Conservation (phyloP, 2,797 vertebrate species). For the Gymnocypris eckloni region DNA sequence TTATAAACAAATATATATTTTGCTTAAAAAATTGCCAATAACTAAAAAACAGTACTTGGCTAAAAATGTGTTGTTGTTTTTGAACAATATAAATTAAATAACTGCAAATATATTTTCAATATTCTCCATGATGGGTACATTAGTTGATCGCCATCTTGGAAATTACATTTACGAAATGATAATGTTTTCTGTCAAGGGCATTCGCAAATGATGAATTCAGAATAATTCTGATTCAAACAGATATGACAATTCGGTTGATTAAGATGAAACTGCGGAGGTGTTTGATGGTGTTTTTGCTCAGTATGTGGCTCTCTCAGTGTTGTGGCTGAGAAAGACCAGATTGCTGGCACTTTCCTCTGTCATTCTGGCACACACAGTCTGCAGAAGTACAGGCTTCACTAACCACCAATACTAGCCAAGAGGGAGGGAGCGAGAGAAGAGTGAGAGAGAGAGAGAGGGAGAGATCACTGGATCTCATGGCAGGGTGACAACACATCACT, state of each 20-base stretch:
- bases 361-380: slow-evolving; percentile 35
- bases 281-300: slow-evolving; percentile 11
- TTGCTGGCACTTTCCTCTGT: slow-evolving; percentile 39
- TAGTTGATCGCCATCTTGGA: background rate
- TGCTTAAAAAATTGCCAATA: background rate
- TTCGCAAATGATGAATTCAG: background rate
- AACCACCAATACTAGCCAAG: slow-evolving; percentile 10
- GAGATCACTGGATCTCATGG: slow-evolving; percentile 38
- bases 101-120: background rate
- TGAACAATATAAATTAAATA: background rate
- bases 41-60: background rate
- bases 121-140: background rate
- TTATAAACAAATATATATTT: background rate
- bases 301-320: slow-evolving; percentile 26
- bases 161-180: background rate
- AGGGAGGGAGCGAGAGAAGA: slow-evolving; percentile 9
- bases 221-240: background rate
- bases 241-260: slow-evolving; percentile 11
- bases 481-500: slow-evolving; percentile 20
- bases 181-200: background rate
- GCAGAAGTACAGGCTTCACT: slow-evolving; percentile 38
- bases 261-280: slow-evolving; percentile 7
- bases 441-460: background rate
- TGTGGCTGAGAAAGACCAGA: slow-evolving; percentile 50
- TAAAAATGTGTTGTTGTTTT: background rate